Conservation (phyloP, 2,113 vertebrate genomes). For the Nothobranchius furzeri region DNA sequence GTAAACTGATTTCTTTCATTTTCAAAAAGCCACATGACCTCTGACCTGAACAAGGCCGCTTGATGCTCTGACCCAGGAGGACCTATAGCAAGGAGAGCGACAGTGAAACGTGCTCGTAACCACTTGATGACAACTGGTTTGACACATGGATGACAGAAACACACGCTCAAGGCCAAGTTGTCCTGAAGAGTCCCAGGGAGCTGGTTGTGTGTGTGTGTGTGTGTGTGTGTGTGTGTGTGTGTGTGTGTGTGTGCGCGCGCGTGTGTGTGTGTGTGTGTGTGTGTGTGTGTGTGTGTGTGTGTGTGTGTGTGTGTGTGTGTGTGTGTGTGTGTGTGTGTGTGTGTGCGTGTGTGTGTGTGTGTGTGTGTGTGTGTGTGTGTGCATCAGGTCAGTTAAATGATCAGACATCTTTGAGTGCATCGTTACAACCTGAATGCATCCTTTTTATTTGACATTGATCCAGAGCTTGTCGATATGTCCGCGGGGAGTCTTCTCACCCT, state of each 20-base stretch:
- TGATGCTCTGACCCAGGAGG: background rate
- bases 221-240: no score
- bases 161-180: slow-evolving; percentile 56
- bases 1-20: background rate
- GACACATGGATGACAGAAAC: slow-evolving; percentile 54
- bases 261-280: no score
- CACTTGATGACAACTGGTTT: slow-evolving; percentile 52
- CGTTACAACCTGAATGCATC: slow-evolving; percentile 38
- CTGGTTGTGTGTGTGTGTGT: no score
- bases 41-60: background rate
- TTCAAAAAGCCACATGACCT: slow-evolving; percentile 12
- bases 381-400: slow-evolving; percentile 35
- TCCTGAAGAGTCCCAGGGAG: background rate
- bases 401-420: slow-evolving; percentile 59
- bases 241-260: no score
- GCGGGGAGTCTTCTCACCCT: slow-evolving; percentile 44
- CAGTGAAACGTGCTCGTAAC: slow-evolving; percentile 64
- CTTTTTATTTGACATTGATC: slow-evolving; percentile 53
- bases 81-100: slow-evolving; percentile 54
- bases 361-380: background rate
- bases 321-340: no score
- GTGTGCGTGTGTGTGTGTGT: no score
- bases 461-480: slow-evolving; percentile 68
- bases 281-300: background rate
- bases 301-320: no score